phyloP scores from a whole-genome alignment of 2,888 invertebrate genomes.

The Pachymerium ferrugineum region DNA sequence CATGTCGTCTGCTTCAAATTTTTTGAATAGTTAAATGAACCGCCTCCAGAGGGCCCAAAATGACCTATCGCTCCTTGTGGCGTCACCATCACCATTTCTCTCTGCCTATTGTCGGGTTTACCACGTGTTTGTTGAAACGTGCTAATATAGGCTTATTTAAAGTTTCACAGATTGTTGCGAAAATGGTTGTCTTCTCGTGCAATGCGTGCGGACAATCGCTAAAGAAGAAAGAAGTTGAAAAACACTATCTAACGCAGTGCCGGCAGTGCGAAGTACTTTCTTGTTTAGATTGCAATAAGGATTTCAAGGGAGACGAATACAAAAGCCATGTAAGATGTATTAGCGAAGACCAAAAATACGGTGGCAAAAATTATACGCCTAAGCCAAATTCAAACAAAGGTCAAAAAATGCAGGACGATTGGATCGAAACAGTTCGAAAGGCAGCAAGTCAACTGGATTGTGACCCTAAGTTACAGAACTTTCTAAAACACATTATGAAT shows the following conservation, averaged over 20 bases:
- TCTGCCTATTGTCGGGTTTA: too few relatives aligned
- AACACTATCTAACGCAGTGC: constrained; percentile 69
- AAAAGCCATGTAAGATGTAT: constrained; percentile 76
- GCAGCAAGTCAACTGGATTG: constrained; percentile 59
- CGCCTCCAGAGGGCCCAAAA: too few relatives aligned
- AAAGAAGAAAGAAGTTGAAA: constrained; percentile 85
- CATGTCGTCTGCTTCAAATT: too few relatives aligned
- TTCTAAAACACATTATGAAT: constrained; percentile 63
- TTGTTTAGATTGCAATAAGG: constrained; percentile 90
- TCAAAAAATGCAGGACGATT: constrained; percentile 76
- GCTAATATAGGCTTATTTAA: too few relatives aligned
- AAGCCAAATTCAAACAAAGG: constrained; percentile 71
- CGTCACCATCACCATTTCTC: too few relatives aligned
- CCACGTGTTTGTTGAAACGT: too few relatives aligned
- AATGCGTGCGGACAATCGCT: constrained; percentile 83
- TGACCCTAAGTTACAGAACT: constrained; percentile 55
- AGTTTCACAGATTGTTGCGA: too few relatives aligned
- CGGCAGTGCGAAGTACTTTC: constrained; percentile 65
- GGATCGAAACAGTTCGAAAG: constrained; percentile 67
- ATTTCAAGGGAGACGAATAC: constrained; percentile 75
- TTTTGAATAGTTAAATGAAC: too few relatives aligned
- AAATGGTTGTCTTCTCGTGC: constrained; percentile 92
- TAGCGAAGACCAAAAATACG: constrained; percentile 79
- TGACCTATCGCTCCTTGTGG: too few relatives aligned
- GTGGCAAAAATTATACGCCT: constrained; percentile 69